Evolutionary conservation across 2,888 invertebrate species (phyloP).

Genomic region (Liodrosophila aerea): DNA sequence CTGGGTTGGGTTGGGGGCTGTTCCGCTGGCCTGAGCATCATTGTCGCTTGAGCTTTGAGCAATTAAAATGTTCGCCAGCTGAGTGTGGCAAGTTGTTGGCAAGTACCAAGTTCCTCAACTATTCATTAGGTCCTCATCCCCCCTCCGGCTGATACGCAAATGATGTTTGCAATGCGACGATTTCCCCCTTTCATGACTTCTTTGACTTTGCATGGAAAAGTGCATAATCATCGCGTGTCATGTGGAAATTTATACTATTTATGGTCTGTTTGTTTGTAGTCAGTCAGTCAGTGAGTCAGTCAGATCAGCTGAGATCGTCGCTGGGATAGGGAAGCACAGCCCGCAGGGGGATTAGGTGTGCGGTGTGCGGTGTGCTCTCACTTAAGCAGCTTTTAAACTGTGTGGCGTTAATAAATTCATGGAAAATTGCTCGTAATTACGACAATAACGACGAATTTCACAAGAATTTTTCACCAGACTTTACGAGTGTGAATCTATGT

Average conservation of each 20-base stretch:
- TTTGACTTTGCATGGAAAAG: conserved; percentile 66
- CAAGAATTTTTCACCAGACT: conserved; percentile 55
- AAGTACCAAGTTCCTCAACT: conserved; percentile 28
- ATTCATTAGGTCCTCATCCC: conserved; percentile 43
- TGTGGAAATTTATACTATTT: conserved; percentile 77
- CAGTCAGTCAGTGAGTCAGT: conserved; percentile 9
- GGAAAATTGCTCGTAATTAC: conserved; percentile 74
- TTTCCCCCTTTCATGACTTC: conserved; percentile 13
- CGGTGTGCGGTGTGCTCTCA: too few species aligned
- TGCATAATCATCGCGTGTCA: conserved; percentile 79
- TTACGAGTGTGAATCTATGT: conserved; percentile 59
- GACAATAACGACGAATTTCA: conserved; percentile 57
- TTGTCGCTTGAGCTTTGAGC: conserved; percentile 73
- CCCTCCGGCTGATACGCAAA: conserved; percentile 63
- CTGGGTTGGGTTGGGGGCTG: conserved; percentile 12
- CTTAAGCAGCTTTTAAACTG: conserved; percentile 63
- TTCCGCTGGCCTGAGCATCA: conserved; percentile 33
- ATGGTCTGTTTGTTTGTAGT: conserved; percentile 69
- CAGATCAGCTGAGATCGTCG: not conserved
- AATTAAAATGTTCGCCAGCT: conserved; percentile 61
- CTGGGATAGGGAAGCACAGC: conserved; percentile 9
- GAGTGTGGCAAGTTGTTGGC: conserved; percentile 39
- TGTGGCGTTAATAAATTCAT: conserved; percentile 71
- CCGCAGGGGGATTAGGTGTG: conserved; percentile 12
- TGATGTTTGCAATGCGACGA: conserved; percentile 58